phyloP scores from a whole-genome alignment of 2,113 vertebrate species.

The Castor canadensis region DNA sequence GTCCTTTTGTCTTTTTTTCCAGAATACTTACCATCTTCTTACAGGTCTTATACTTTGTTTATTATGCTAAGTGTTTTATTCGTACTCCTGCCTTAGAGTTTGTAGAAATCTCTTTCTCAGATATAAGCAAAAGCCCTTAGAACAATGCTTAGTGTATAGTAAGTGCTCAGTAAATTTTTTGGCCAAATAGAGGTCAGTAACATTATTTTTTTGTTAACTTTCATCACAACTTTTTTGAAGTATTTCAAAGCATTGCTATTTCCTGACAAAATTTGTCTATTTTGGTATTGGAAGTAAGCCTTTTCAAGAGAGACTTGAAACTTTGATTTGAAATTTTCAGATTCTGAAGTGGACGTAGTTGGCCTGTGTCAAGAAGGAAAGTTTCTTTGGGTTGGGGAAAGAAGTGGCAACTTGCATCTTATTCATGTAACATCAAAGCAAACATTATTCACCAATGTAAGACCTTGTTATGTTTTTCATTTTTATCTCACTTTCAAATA shows the following conservation, averaged over 20 bases:
- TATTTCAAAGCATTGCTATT: constrained; percentile 5
- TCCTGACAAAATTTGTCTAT: neutral
- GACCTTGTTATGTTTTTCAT: neutral
- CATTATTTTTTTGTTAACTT: neutral
- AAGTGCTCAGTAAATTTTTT: neutral
- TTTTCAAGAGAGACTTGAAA: neutral
- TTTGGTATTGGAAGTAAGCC: neutral
- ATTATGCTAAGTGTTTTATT: neutral
- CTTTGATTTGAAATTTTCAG: constrained; percentile 83
- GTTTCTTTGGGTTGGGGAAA: constrained; percentile 95
- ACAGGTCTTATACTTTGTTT: neutral
- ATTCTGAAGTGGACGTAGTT: constrained; percentile 91
- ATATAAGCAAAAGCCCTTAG: neutral
- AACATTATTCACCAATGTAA: constrained; percentile 92
- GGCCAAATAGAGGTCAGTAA: neutral
- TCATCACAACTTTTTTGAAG: neutral
- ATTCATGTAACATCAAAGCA: constrained; percentile 92
- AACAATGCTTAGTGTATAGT: neutral
- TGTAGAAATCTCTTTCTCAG: neutral
- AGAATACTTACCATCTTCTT: neutral
- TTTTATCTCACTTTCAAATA: constrained; percentile 14
- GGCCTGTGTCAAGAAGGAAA: constrained; percentile 90
- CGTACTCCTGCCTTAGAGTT: neutral
- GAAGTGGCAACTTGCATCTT: constrained; percentile 94
- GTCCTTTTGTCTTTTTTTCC: neutral